A percentile compares a stretch with the other conserved stretches of the same genome.
These are phyloP conservation scores for Bombus terrestris DNA, from an alignment of 1,140 invertebrate genomes.

Conservation along the genomic window DNA sequence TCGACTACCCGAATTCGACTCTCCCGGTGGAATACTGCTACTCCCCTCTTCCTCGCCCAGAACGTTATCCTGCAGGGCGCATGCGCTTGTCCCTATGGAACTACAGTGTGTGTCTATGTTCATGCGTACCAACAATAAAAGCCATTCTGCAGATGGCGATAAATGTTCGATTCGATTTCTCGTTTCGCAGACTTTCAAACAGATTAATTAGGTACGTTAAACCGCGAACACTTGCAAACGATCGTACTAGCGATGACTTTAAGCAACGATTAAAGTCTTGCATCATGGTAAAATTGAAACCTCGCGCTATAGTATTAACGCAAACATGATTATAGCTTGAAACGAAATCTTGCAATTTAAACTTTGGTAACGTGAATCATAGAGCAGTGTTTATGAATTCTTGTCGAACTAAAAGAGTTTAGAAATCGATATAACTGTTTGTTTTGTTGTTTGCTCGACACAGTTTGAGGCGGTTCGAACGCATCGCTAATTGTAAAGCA, in stretches of 20 bases:
- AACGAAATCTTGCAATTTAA: background rate
- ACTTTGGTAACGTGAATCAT: background rate
- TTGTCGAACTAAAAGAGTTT: background rate
- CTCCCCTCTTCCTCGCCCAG: background rate
- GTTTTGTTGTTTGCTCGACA: too few relatives aligned
- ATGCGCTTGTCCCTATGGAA: conserved; percentile 38
- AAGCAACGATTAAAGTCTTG: too few relatives aligned
- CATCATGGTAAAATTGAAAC: too few relatives aligned
- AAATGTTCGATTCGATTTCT: background rate
- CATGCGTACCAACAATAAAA: conserved; percentile 1
- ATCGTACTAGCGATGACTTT: too few relatives aligned
- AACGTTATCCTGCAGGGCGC: background rate
- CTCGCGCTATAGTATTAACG: background rate
- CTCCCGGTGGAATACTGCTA: conserved; percentile 13
- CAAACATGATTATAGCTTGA: background rate
- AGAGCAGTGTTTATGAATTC: background rate
- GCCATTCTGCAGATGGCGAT: background rate
- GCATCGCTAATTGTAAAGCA: too few relatives aligned
- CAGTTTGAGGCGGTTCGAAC: too few relatives aligned
- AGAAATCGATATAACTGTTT: background rate
- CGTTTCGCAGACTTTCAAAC: background rate
- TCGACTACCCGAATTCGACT: conserved; percentile 42
- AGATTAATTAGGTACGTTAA: too few relatives aligned
- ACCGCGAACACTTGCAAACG: too few relatives aligned
- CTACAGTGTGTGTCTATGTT: background rate